These are phyloP conservation scores for Patiria pectinifera DNA, from an alignment of 53 echinoderm and acorn worm species.

Conservation along the genomic window DNA sequence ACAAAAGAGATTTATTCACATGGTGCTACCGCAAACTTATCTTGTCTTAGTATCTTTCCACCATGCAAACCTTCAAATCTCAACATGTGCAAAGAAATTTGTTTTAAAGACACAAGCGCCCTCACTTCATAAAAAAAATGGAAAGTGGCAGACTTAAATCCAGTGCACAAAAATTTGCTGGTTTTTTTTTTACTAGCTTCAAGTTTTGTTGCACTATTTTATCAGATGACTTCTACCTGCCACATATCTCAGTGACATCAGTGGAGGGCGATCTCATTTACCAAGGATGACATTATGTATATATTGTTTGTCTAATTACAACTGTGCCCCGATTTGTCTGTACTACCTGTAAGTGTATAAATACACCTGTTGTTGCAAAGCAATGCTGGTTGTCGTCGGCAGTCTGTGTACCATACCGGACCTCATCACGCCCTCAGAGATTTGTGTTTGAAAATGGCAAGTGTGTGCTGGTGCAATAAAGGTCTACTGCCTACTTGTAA, in stretches of 20 bases:
- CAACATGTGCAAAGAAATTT: neutral
- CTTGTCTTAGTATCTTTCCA: no score
- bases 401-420: neutral
- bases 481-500: neutral
- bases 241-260: neutral
- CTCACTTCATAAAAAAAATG: neutral
- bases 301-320: conserved; percentile 18
- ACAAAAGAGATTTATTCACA: no score
- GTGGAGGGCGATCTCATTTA: neutral
- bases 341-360: neutral
- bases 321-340: neutral
- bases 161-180: neutral
- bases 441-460: neutral
- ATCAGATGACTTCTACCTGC: neutral
- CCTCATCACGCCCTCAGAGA: no score
- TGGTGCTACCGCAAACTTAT: no score
- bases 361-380: neutral
- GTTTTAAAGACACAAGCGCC: neutral
- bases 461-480: neutral
- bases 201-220: neutral
- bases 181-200: no score
- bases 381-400: neutral
- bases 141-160: neutral
- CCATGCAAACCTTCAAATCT: no score
- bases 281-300: neutral